phyloP scores from a whole-genome alignment of 2,113 vertebrate species.

The Chaetura pelagica region DNA sequence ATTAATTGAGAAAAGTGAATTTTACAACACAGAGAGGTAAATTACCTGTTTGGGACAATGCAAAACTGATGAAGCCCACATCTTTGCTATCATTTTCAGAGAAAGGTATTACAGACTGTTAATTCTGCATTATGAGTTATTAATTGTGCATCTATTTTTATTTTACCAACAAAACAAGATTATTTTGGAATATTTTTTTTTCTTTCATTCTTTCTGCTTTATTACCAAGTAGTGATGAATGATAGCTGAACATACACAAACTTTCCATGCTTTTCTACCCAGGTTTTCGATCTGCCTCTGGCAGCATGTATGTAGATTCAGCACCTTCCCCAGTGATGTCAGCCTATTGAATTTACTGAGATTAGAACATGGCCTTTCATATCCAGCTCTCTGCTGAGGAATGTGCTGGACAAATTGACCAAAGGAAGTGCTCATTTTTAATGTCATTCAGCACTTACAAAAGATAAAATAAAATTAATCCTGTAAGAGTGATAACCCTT shows the following conservation, averaged over 20 bases:
- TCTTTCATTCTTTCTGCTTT: background rate
- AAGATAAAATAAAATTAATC: background rate
- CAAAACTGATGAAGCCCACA: background rate
- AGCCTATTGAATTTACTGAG: background rate
- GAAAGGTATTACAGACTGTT: background rate
- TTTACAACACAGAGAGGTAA: background rate
- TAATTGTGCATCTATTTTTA: constrained; percentile 28
- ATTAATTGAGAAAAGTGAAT: constrained; percentile 40
- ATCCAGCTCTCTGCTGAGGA: background rate
- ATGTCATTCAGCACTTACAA: background rate
- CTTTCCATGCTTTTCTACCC: background rate
- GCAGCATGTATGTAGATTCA: background rate
- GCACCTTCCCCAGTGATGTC: background rate
- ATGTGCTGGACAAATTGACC: background rate
- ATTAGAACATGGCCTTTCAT: background rate
- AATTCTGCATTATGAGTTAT: background rate
- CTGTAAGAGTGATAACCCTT: background rate
- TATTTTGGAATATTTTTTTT: background rate
- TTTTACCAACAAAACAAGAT: background rate
- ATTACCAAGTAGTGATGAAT: background rate
- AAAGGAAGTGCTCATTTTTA: background rate
- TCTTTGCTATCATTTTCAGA: background rate
- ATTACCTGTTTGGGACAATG: background rate
- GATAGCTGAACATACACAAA: background rate
- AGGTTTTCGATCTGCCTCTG: background rate